Percentiles rank a stretch among this genome's conserved stretches.
phyloP scores from a whole-genome alignment of 2,797 vertebrate genomes.

The Scleropages formosus region DNA sequence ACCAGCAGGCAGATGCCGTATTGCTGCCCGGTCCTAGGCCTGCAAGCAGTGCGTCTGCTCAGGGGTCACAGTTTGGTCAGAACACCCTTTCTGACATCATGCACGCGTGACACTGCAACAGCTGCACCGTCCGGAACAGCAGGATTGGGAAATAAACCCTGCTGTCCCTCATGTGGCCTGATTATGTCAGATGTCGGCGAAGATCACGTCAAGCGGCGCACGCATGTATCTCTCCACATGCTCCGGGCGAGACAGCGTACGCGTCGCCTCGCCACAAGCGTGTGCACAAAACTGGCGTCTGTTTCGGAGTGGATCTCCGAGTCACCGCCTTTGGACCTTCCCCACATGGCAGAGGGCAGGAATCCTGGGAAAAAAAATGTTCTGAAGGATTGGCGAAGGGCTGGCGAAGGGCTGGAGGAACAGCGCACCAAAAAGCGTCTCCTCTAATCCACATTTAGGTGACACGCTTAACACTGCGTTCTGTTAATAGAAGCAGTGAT shows the following conservation, averaged over 20 bases:
- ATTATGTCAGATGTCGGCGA: slow-evolving; percentile 13
- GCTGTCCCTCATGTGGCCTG: background rate
- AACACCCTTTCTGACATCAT: background rate
- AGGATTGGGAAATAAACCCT: background rate
- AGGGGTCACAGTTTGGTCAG: background rate
- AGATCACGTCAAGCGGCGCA: background rate
- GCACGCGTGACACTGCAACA: background rate
- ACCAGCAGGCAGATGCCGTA: background rate
- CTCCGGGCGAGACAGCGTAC: background rate
- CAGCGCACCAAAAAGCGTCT: too few relatives aligned
- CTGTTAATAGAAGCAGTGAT: too few relatives aligned
- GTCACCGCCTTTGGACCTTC: too few relatives aligned
- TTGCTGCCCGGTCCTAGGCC: too few relatives aligned
- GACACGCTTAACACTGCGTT: too few relatives aligned
- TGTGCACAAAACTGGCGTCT: background rate
- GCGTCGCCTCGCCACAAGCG: background rate
- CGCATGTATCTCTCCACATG: background rate
- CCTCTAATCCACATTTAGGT: too few relatives aligned
- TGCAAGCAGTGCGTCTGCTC: background rate
- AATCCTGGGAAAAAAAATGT: too few relatives aligned
- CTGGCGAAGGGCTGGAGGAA: too few relatives aligned
- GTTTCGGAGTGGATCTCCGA: too few relatives aligned
- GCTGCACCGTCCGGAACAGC: background rate
- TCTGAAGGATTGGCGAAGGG: too few relatives aligned
- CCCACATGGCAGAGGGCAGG: too few relatives aligned